Conservation (phyloP, 2,113 vertebrate genomes). For the Gallinago jamesoni region DNA sequence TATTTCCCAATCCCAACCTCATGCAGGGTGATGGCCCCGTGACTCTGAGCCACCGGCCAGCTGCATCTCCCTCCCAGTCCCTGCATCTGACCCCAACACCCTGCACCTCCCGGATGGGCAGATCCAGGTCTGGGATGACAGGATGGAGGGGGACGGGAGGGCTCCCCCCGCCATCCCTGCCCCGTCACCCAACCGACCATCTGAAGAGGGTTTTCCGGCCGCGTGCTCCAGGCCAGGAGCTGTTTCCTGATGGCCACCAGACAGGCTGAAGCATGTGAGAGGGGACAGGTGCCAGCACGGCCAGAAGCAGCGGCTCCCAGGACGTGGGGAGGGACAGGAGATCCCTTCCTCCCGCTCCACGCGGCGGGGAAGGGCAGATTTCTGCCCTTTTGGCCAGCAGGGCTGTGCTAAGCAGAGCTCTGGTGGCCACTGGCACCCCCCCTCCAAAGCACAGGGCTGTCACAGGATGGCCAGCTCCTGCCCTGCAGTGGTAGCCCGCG, state of each 20-base stretch:
- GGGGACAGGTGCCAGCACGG: slow-evolving; percentile 60
- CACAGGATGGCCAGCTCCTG: background rate
- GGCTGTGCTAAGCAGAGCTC: background rate
- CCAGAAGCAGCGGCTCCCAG: background rate
- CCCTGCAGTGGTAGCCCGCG: background rate
- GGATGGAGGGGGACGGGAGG: fast-evolving
- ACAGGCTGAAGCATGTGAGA: slow-evolving; percentile 67
- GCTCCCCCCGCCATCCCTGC: background rate
- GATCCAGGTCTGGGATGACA: background rate
- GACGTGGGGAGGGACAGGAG: background rate
- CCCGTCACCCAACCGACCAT: background rate
- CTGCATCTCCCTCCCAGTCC: background rate
- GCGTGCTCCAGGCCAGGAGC: slow-evolving; percentile 16
- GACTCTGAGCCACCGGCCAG: background rate
- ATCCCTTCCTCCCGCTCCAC: background rate
- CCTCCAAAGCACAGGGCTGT: background rate
- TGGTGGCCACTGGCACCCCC: fast-evolving
- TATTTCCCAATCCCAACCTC: background rate
- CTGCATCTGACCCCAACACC: fast-evolving
- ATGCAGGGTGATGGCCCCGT: fast-evolving
- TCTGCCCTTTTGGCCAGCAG: background rate
- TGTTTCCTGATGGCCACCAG: background rate
- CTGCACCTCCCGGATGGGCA: background rate
- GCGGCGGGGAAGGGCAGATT: background rate
- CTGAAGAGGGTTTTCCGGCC: slow-evolving; percentile 62